These are phyloP conservation scores for Alosa sapidissima DNA, from an alignment of 2,797 vertebrate species.

Conservation along the genomic window DNA sequence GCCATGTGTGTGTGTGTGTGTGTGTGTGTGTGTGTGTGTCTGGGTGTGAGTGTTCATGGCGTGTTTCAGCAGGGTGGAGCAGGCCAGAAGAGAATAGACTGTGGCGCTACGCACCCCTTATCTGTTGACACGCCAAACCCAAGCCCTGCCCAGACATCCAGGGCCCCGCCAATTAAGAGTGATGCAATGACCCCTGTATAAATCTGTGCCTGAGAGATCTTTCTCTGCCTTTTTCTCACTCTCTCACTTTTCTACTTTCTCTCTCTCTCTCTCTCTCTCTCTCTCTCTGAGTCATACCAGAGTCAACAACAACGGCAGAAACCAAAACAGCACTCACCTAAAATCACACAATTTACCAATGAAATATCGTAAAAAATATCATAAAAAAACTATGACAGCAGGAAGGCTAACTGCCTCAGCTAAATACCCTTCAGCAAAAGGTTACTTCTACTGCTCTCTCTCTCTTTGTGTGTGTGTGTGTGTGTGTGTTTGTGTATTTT, in stretches of 20 bases:
- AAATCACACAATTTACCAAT: neutral
- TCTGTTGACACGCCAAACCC: constrained; percentile 51
- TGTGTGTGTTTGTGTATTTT: neutral
- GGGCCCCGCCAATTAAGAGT: constrained; percentile 34
- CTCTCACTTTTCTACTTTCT: neutral
- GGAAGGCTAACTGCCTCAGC: too few species aligned
- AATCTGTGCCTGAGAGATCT: constrained; percentile 22
- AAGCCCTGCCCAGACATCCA: constrained; percentile 35
- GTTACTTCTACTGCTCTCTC: too few species aligned
- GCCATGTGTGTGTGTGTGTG: neutral
- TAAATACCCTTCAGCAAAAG: too few species aligned
- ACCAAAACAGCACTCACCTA: neutral
- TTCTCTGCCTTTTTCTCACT: neutral
- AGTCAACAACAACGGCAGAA: too few species aligned
- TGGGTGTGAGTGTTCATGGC: neutral
- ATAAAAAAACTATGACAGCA: too few species aligned
- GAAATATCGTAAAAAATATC: neutral
- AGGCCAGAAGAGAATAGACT: neutral
- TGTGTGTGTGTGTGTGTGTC: neutral
- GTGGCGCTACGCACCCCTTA: constrained; percentile 51
- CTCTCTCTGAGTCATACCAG: neutral
- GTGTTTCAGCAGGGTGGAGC: constrained; percentile 35
- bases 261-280: neutral
- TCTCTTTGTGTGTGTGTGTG: too few species aligned
- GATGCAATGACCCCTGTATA: neutral